These are phyloP conservation scores for Germaria angustata DNA, from an alignment of 2,888 invertebrate genomes.

Conservation along the genomic window DNA sequence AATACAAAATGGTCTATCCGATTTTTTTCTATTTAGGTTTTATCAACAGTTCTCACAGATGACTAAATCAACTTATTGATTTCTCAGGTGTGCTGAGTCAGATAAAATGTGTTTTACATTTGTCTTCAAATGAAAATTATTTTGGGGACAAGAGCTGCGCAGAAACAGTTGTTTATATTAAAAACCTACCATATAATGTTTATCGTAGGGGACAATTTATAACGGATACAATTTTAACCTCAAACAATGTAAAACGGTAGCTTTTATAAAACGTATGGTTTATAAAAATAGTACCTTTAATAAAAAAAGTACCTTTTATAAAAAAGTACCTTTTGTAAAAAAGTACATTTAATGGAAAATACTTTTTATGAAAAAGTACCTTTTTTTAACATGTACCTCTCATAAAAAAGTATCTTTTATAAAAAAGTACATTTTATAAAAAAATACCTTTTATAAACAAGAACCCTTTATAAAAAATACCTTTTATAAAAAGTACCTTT, in stretches of 20 bases:
- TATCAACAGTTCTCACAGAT: conserved; percentile 73
- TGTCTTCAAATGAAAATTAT: neutral
- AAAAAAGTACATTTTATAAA: neutral
- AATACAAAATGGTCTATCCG: neutral
- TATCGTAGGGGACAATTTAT: neutral
- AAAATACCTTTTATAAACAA: too few species aligned
- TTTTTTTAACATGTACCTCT: too few species aligned
- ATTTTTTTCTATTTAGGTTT: conserved; percentile 35
- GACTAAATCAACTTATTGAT: conserved; percentile 77
- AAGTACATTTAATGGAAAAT: neutral
- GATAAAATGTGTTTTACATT: conserved; percentile 58
- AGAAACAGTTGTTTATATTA: neutral
- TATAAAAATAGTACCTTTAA: neutral
- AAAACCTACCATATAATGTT: conserved; percentile 11
- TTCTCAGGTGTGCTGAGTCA: conserved; percentile 74
- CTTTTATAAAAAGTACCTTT: neutral
- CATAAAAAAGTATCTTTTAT: neutral
- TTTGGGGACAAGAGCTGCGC: neutral
- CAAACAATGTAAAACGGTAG: neutral
- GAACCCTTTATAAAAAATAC: neutral
- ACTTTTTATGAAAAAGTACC: neutral
- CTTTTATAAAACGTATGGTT: neutral
- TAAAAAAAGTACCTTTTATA: neutral
- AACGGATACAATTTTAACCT: neutral
- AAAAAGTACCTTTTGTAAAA: neutral